phyloP scores from a whole-genome alignment of 2,797 vertebrate species.

The Decapterus maruadsi region DNA sequence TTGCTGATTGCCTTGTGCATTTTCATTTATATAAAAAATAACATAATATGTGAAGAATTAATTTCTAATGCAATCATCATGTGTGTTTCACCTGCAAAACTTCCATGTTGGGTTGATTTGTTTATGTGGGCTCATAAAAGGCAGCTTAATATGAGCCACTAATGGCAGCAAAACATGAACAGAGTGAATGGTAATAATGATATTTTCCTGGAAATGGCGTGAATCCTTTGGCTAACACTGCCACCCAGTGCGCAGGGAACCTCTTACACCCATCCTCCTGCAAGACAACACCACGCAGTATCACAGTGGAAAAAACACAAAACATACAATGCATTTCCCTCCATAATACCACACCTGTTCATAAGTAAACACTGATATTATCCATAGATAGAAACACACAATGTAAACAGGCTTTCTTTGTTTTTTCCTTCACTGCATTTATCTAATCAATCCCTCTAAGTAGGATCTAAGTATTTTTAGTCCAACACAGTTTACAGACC shows the following conservation, averaged over 20 bases:
- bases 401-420: not conserved
- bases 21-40: not conserved
- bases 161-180: slow-evolving; percentile 27
- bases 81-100: slow-evolving; percentile 22
- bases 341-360: slow-evolving; percentile 8
- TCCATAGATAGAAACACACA: not conserved
- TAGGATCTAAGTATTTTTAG: slow-evolving; percentile 42
- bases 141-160: slow-evolving; percentile 22
- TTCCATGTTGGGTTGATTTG: slow-evolving; percentile 1
- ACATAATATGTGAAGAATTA: slow-evolving; percentile 12
- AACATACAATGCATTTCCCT: slow-evolving; percentile 18
- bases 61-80: not conserved
- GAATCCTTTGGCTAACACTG: slow-evolving; percentile 72
- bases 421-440: slow-evolving; percentile 22
- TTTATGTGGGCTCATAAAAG: not conserved
- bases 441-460: slow-evolving; percentile 32
- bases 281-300: not conserved
- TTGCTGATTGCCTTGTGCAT: slow-evolving; percentile 9
- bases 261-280: slow-evolving; percentile 26
- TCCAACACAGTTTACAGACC: slow-evolving; percentile 56
- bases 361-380: not conserved
- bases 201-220: slow-evolving; percentile 42
- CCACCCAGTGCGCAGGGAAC: slow-evolving; percentile 63
- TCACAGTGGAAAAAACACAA: not conserved
- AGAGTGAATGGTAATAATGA: slow-evolving; percentile 14